Percentiles rank a stretch among this genome's conserved stretches.
phyloP scores from a whole-genome alignment of 2,797 vertebrate species.

The Carduelis carduelis region DNA sequence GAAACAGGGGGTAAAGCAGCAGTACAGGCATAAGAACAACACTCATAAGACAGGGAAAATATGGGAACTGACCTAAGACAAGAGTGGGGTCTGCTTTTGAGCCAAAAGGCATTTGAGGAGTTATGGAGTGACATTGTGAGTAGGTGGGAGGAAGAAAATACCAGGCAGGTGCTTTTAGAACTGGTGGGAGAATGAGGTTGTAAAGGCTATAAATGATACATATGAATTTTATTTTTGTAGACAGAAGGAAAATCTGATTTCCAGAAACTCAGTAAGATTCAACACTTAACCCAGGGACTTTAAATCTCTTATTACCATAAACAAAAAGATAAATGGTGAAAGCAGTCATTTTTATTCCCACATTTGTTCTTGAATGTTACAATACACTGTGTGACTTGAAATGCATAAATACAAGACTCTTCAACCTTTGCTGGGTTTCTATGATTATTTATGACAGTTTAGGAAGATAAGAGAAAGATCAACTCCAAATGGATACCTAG shows the following conservation, averaged over 20 bases:
- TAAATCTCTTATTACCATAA: not conserved
- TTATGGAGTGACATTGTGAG: not conserved
- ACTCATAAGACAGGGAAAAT: not conserved
- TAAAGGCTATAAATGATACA: not conserved
- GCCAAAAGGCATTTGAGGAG: not conserved
- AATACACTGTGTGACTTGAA: not conserved
- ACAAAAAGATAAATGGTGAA: not conserved
- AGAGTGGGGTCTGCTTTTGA: not conserved
- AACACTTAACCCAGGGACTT: not conserved
- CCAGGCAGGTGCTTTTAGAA: not conserved
- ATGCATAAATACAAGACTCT: not conserved
- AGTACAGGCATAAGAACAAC: not conserved
- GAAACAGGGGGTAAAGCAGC: not conserved
- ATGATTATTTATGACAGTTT: conserved; percentile 1
- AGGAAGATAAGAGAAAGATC: not conserved
- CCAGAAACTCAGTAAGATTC: not conserved
- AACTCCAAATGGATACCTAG: not conserved
- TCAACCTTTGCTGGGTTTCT: not conserved
- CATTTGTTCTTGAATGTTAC: not conserved
- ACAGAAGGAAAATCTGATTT: not conserved
- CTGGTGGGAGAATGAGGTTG: not conserved
- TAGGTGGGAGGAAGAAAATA: not conserved
- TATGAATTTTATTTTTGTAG: not conserved
- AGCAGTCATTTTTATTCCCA: not conserved
- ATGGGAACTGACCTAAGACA: not conserved